Percentiles rank a stretch among this genome's conserved stretches.
These are phyloP conservation scores for Poeciliopsis gracilis DNA, from an alignment of 2,797 vertebrate genomes.

Conservation along the genomic window DNA sequence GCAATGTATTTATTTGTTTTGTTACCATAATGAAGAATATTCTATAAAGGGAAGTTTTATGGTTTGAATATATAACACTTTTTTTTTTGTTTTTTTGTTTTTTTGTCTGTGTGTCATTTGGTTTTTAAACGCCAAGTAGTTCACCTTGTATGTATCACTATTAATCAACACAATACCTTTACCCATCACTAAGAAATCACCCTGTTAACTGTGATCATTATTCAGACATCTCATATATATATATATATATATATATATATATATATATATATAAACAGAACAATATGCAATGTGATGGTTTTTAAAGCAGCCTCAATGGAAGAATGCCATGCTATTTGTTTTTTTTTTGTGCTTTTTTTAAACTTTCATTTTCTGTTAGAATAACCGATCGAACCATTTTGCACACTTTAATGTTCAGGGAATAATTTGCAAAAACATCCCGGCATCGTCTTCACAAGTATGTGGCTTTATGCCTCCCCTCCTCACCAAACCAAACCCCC, in stretches of 20 bases:
- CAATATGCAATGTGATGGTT: slow-evolving; percentile 44
- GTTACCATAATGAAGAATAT: slow-evolving; percentile 79
- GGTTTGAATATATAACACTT: slow-evolving; percentile 70
- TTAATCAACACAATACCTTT: slow-evolving; percentile 70
- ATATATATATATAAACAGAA: slow-evolving; percentile 20
- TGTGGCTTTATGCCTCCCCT: slow-evolving; percentile 44
- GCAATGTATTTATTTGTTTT: slow-evolving; percentile 87
- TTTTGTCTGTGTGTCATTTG: slow-evolving; percentile 53
- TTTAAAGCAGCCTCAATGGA: slow-evolving; percentile 17
- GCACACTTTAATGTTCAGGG: slow-evolving; percentile 80
- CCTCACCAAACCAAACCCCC: slow-evolving; percentile 15
- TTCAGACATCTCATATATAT: slow-evolving; percentile 46
- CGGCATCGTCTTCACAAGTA: slow-evolving; percentile 36
- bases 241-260: too few species aligned
- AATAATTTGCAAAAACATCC: slow-evolving; percentile 69
- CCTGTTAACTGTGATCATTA: slow-evolving; percentile 71
- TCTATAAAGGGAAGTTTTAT: slow-evolving; percentile 78
- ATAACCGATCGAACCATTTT: slow-evolving; percentile 75
- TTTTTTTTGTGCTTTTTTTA: background rate
- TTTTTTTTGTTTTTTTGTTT: slow-evolving; percentile 47
- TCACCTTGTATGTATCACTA: slow-evolving; percentile 66
- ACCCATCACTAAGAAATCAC: slow-evolving; percentile 53
- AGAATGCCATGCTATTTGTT: slow-evolving; percentile 41
- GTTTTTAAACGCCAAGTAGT: slow-evolving; percentile 64
- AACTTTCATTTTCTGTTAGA: slow-evolving; percentile 23